Evolutionary conservation across 2,797 vertebrate genomes (phyloP).

Genomic region (Thripadectes ignobilis): DNA sequence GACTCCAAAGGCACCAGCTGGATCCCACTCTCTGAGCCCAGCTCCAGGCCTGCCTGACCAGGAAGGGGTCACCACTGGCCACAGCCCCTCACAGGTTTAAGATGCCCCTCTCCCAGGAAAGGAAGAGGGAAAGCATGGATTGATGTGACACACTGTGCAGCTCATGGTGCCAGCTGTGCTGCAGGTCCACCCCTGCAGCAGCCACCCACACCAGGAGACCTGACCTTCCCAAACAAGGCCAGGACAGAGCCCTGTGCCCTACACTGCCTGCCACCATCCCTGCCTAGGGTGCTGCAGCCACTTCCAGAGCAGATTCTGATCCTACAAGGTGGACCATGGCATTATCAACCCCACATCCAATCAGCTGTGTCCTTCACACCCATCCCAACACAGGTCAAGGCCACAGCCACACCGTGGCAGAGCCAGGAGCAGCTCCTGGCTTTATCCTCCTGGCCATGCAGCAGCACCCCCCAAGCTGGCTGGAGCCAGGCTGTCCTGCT

Average conservation of each 20-base stretch:
- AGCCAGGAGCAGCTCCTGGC: background rate
- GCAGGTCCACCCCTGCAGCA: rapidly evolving
- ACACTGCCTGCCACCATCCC: background rate
- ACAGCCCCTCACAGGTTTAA: background rate
- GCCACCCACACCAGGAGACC: rapidly evolving
- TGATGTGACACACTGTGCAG: background rate
- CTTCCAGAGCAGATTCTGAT: rapidly evolving
- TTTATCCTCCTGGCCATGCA: background rate
- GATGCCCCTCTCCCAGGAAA: background rate
- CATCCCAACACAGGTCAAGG: background rate
- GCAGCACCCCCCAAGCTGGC: background rate
- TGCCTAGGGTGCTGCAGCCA: background rate
- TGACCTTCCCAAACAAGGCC: background rate
- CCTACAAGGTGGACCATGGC: background rate
- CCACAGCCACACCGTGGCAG: rapidly evolving
- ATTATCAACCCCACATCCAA: background rate
- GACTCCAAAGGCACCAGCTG: background rate
- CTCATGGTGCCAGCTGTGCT: background rate
- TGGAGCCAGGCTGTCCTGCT: background rate
- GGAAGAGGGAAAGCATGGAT: background rate
- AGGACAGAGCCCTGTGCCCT: background rate
- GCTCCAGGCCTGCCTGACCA: background rate
- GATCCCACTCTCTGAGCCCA: background rate
- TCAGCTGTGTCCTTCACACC: background rate
- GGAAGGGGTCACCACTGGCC: rapidly evolving